Base-by-base conservation (phyloP, 2,888 invertebrate species). In the Muschampia plurimacula region DNA sequence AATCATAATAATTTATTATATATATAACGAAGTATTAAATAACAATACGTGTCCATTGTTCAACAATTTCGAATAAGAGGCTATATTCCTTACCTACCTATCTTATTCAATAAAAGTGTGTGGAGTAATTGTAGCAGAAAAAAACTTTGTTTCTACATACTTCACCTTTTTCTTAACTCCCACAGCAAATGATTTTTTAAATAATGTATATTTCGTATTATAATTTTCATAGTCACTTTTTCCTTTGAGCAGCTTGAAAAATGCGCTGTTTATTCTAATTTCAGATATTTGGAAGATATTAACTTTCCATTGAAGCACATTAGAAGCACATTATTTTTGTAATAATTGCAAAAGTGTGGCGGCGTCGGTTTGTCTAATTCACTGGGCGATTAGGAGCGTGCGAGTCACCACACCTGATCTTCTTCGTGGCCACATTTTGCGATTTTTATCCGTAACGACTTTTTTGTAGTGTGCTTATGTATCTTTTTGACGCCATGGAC, bases 371-470 rank as follows among this genome's bases (percentile, higher is more conserved):
- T 82, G 84, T 86, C 88, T 93, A 93, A 93, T 92, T 89, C 86
- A 83, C 83, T 80, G 76, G 85, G 87, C 92, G 91, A 93, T 93
- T 93, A 93, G 87, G 93, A 92, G 84, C 93, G 91, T 92, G 91
- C 90, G 92, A 92, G 90, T 84, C 84, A 79, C 85, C 87, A 84
- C 87, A 86, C 84, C 82, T 80, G 78, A 75, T 75, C 80, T 79
- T 81, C 81, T 79, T 78, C 80, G 78, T 76, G 81, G 76, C 77
- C 74, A 77, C 77, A 44, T 63, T 52, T 12, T 75, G 59, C 63
- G 44, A 59, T 71, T 28, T 87, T 90, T 88, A 90, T 73, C 86
- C 66, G 72, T 60, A n/a, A 74, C 74, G 77, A 76, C 59, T 12
- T 59, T 59, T 59, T 59, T 6, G 57, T 59, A 32, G 57, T 59